Base-by-base conservation (phyloP, 2,113 vertebrate species). In the Alligator mississippiensis region DNA sequence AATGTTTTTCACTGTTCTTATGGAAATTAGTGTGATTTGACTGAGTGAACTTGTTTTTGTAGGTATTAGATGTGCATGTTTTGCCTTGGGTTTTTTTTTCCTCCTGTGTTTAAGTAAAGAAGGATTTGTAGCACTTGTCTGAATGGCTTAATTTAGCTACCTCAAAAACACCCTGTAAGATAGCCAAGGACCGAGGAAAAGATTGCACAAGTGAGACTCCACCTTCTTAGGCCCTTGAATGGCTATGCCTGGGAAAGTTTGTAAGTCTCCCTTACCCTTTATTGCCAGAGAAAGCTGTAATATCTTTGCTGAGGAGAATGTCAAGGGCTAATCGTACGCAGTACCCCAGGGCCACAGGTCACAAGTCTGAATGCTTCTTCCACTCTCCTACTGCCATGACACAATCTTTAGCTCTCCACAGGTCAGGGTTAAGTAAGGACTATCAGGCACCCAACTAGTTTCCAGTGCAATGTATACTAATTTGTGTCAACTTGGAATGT, bases 341-440 rank as follows among this genome's bases (percentile, higher is more conserved):
- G 27, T 82, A 77, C 54, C 18, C 6, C 18, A n/a, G 18, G 9
- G 17, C 68, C 22, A 79, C 70, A n/a, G 64, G 38, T 18, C 80
- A 61, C 21, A 63, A 22, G 14, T 62, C 57, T 85, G 80, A 54
- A 79, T 84, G 34, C 68, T 64, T 87, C 68, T 87, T 93, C 68
- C 30, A 72, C 5, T 38, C 30, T 21, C 76, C 7, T 0, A 0
- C 38, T 77, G 54, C 61, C 77, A 34, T 54, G 7, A n/a, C 55
- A 90, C 77, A 24, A n/a, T 47, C 54, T 57, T 82, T 57, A 11
- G 47, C 64, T 88, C 62, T 47, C 10, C 27, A 25, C 30, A 85
- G 76, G 64, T 82, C 15, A 8, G 30, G 22, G 34, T 2, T 5
- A 78, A 62, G 64, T 59, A 77, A 3, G 57, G 3, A 6, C 30